Evolutionary conservation across 2,888 invertebrate genomes (phyloP).

Genomic region (Diarsia dahlii): DNA sequence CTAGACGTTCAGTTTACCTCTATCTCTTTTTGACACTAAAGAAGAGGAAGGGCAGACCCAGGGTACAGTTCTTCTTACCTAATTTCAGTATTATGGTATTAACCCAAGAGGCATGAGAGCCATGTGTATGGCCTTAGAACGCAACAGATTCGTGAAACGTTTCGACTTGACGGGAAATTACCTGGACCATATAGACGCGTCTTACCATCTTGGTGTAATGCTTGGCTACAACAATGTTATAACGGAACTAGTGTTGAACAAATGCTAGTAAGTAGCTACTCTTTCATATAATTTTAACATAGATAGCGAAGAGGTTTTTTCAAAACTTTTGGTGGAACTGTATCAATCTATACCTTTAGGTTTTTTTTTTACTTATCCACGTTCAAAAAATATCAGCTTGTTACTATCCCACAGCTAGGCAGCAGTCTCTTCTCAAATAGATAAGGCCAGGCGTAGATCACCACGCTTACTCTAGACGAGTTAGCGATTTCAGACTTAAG

Average conservation of each 20-base stretch:
- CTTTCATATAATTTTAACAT: not conserved
- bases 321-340: not conserved
- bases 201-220: constrained; percentile 33
- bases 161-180: constrained; percentile 50
- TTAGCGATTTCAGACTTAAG: not conserved
- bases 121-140: constrained; percentile 29
- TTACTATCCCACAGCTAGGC: not conserved
- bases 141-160: constrained; percentile 18
- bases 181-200: constrained; percentile 15
- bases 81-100: constrained; percentile 44
- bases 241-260: constrained; percentile 15
- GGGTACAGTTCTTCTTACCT: not conserved
- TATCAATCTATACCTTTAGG: not conserved
- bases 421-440: not conserved
- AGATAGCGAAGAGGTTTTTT: not conserved
- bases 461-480: not conserved
- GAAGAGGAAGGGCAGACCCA: not conserved
- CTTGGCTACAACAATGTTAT: constrained; percentile 25
- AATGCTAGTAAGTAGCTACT: constrained; percentile 37
- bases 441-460: not conserved
- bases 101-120: constrained; percentile 35
- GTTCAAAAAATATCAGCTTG: not conserved
- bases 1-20: not conserved
- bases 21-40: not conserved
- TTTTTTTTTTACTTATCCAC: no score